These are phyloP conservation scores for Eupithecia subfuscata DNA, from an alignment of 2,888 invertebrate species.

Conservation along the genomic window DNA sequence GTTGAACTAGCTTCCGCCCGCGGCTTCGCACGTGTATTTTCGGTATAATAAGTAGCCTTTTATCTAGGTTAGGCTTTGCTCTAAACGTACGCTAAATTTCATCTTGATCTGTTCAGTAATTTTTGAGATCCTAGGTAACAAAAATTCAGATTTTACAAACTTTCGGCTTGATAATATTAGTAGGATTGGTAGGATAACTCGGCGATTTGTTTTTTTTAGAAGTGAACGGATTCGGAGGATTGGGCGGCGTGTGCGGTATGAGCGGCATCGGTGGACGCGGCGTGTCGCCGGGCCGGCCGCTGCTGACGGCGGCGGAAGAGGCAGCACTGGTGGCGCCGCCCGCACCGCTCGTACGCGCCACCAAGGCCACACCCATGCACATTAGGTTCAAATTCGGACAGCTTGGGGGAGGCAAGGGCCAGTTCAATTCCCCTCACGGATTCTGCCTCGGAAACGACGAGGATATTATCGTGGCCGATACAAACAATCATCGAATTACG, in stretches of 20 bases:
- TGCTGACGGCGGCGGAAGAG: constrained; percentile 76
- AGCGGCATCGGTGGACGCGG: constrained; percentile 80
- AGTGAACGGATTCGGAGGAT: constrained; percentile 78
- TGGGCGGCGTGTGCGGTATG: constrained; percentile 63
- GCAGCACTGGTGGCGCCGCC: constrained; percentile 77
- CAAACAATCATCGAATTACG: constrained; percentile 98
- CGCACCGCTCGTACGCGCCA: constrained; percentile 84
- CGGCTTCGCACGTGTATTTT: too few relatives aligned
- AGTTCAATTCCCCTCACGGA: constrained; percentile 98
- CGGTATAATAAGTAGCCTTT: too few relatives aligned
- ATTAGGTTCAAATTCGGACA: constrained; percentile 97
- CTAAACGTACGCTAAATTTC: too few relatives aligned
- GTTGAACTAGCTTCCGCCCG: too few relatives aligned
- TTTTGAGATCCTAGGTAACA: too few relatives aligned
- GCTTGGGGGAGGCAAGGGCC: constrained; percentile 95
- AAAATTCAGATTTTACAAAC: too few relatives aligned
- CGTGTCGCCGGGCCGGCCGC: constrained; percentile 77
- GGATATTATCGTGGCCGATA: constrained; percentile 98
- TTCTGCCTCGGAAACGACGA: constrained; percentile 97
- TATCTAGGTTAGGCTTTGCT: too few relatives aligned
- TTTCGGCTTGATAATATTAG: too few relatives aligned
- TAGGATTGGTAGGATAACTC: too few relatives aligned
- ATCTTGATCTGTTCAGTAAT: too few relatives aligned
- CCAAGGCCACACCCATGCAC: constrained; percentile 93
- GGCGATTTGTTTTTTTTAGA: constrained; percentile 56